Conservation (phyloP, 1,140 invertebrate genomes). For the Potamilus streckersoni region DNA sequence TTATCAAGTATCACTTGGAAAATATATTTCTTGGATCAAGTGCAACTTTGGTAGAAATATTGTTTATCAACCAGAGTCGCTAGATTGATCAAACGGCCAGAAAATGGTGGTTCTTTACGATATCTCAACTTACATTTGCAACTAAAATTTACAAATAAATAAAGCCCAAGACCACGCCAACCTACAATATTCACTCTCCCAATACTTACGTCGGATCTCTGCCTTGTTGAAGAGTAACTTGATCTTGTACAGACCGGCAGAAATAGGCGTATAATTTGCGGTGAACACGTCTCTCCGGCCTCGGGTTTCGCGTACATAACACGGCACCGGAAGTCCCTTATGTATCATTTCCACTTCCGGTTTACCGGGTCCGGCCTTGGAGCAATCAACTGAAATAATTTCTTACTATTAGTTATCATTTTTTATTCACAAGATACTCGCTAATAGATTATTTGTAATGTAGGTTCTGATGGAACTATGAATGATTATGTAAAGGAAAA, state of each 20-base stretch:
- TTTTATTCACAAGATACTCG: not conserved
- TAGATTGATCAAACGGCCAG: no score
- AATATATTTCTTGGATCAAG: no score
- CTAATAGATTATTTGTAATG: not conserved
- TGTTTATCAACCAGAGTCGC: no score
- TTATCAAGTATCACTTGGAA: no score
- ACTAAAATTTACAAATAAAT: no score
- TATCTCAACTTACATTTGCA: no score
- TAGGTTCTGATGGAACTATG: no score
- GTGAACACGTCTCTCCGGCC: slow-evolving; percentile 84
- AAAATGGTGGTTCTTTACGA: no score
- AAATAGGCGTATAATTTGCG: slow-evolving; percentile 89
- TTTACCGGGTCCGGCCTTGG: slow-evolving; percentile 55
- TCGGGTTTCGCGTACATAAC: slow-evolving; percentile 77
- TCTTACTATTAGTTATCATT: not conserved
- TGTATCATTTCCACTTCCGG: slow-evolving; percentile 83
- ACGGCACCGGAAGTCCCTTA: slow-evolving; percentile 78
- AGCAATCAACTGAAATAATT: slow-evolving; percentile 55
- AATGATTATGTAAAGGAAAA: no score
- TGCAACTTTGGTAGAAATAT: no score
- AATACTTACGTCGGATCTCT: slow-evolving; percentile 86
- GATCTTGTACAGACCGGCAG: slow-evolving; percentile 90
- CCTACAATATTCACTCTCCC: no score
- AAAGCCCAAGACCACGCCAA: no score
- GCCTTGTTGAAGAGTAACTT: slow-evolving; percentile 96